Conservation (phyloP, 2,113 vertebrate genomes). For the Microtus pennsylvanicus region DNA sequence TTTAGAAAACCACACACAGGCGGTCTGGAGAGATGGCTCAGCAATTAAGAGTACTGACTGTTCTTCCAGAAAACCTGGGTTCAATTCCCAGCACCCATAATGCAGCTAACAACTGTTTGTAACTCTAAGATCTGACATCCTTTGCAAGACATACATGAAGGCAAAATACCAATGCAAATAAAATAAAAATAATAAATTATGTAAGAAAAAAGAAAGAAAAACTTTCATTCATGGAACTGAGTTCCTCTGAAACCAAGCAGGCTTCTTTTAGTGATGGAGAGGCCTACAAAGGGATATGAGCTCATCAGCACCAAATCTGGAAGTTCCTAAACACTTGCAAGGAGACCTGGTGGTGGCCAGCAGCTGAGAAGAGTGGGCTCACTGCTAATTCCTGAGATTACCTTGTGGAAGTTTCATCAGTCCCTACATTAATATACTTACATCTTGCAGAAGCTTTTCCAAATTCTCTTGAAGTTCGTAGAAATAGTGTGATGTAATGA, state of each 20-base stretch:
- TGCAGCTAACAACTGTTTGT: background rate
- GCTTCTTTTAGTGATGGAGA: slow-evolving; percentile 3
- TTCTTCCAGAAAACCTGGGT: background rate
- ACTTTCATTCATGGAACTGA: background rate
- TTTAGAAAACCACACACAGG: slow-evolving; percentile 16
- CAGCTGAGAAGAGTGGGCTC: background rate
- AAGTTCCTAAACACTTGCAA: background rate
- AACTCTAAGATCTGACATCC: background rate
- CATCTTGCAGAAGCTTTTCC: slow-evolving; percentile 97
- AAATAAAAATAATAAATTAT: background rate
- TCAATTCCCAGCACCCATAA: background rate
- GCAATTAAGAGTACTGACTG: background rate
- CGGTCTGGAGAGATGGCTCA: background rate
- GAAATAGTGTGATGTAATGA: slow-evolving; percentile 98
- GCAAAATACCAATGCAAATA: background rate
- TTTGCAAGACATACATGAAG: background rate
- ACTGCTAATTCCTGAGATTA: background rate
- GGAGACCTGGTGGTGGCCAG: background rate
- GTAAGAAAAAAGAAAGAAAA: background rate
- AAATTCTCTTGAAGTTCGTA: slow-evolving; percentile 99
- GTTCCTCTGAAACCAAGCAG: background rate
- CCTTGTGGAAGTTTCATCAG: background rate
- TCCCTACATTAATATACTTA: slow-evolving; percentile 86
- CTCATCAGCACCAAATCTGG: background rate
- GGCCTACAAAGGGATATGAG: background rate